Percentiles rank a stretch among this genome's conserved stretches.
Evolutionary conservation across 2,797 vertebrate species (phyloP).

Genomic region (Platyrinchus mystaceus): DNA sequence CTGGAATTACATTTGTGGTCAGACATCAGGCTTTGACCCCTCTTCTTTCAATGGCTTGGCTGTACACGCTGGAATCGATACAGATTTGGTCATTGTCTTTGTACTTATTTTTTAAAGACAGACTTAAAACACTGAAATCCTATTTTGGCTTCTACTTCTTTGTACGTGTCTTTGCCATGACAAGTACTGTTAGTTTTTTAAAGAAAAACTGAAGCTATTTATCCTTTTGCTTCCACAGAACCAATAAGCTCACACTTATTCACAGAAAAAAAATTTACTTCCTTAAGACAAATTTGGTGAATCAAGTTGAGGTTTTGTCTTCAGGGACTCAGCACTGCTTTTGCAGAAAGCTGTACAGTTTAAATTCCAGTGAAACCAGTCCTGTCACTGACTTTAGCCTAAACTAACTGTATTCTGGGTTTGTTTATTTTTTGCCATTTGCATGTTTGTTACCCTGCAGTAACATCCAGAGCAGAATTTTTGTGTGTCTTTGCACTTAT

Average conservation of each 20-base stretch:
- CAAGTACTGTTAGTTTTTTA: slow-evolving; percentile 57
- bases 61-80: not conserved
- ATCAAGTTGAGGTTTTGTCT: not conserved
- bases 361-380: not conserved
- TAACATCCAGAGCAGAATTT: not conserved
- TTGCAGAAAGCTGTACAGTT: not conserved
- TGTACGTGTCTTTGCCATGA: slow-evolving; percentile 39
- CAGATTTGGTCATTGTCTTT: not conserved
- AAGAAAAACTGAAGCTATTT: not conserved
- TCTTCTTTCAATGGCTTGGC: not conserved
- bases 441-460: not conserved
- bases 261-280: not conserved
- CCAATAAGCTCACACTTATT: not conserved
- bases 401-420: not conserved
- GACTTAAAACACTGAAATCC: not conserved
- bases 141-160: slow-evolving; percentile 28
- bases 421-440: not conserved
- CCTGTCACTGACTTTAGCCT: not conserved
- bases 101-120: slow-evolving; percentile 5
- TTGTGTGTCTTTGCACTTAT: not conserved
- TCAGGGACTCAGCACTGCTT: not conserved
- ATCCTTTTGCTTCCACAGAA: slow-evolving; percentile 29
- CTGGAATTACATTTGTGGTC: not conserved
- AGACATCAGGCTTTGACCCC: not conserved
- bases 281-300: not conserved